phyloP scores from a whole-genome alignment of 30 jellyfish, hydroid and myxozoan genomes.

The Hydra vulgaris region DNA sequence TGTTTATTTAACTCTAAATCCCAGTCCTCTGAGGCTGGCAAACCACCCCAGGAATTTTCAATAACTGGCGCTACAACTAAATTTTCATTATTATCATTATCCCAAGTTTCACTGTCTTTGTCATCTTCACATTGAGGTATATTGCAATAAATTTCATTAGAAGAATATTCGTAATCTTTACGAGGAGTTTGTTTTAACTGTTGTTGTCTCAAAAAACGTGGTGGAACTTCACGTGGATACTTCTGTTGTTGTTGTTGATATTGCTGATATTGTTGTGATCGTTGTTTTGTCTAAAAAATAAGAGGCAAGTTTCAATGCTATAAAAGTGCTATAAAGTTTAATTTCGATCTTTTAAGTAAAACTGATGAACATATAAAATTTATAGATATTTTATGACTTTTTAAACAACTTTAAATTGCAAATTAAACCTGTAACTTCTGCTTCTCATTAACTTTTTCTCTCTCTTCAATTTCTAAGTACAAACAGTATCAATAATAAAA shows the following conservation, averaged over 20 bases:
- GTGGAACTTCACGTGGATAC: constrained; percentile 97
- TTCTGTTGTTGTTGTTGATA: constrained; percentile 93
- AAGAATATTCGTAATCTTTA: constrained; percentile 4
- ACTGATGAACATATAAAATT: too few relatives aligned
- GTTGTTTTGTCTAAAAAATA: constrained; percentile 26
- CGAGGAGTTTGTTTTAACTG: constrained; percentile 53
- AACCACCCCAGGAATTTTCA: constrained; percentile 72
- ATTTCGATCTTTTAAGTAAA: too few relatives aligned
- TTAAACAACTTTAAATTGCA: background rate
- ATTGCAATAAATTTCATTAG: background rate
- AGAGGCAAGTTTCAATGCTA: background rate
- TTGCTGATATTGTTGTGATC: constrained; percentile 82
- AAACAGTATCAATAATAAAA: background rate
- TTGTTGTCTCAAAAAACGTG: constrained; percentile 84
- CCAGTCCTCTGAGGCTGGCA: constrained; percentile 80
- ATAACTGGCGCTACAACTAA: constrained; percentile 8
- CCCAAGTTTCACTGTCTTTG: constrained; percentile 44
- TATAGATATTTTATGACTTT: background rate
- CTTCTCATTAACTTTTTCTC: constrained; percentile 35
- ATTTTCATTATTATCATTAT: constrained; percentile 34
- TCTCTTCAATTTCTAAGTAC: constrained; percentile 62
- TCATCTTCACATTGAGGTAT: constrained; percentile 8
- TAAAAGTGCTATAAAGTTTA: background rate
- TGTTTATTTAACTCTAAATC: constrained; percentile 33
- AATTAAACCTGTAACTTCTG: constrained; percentile 4